A percentile compares a stretch with the other conserved stretches of the same genome.
phyloP scores from a whole-genome alignment of 2,113 vertebrate species.

The Solea senegalensis region DNA sequence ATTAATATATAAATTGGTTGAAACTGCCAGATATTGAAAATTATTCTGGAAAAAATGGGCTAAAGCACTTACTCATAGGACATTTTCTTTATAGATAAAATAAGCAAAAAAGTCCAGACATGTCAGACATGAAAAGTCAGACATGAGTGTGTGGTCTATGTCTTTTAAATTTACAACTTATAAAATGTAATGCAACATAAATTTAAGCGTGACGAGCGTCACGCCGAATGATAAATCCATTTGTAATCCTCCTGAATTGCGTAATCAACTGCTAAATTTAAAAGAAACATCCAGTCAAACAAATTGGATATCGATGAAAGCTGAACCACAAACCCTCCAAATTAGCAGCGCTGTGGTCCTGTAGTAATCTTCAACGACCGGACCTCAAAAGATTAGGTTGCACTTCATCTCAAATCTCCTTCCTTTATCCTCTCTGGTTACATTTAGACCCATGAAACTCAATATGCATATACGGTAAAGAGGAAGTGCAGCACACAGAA shows the following conservation, averaged over 20 bases:
- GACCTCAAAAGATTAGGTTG: conserved; percentile 41
- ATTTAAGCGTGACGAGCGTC: no score
- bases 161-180: no score
- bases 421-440: conserved; percentile 44
- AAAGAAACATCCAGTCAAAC: not conserved
- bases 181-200: no score
- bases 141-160: no score
- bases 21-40: no score
- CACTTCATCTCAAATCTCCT: conserved; percentile 43
- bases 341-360: conserved; percentile 17
- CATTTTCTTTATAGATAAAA: no score
- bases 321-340: conserved; percentile 7
- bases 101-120: no score
- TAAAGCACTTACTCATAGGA: no score
- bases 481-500: conserved; percentile 50
- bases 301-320: conserved; percentile 10
- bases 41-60: no score
- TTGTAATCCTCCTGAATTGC: not conserved
- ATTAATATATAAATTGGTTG: no score
- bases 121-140: no score
- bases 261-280: not conserved
- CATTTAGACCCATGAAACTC: conserved; percentile 49
- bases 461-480: conserved; percentile 31
- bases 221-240: not conserved
- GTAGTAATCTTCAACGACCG: conserved; percentile 7